Percentiles rank a stretch among this genome's conserved stretches.
These are phyloP conservation scores for Silurus asotus DNA, from an alignment of 2,113 vertebrate species.

Conservation along the genomic window DNA sequence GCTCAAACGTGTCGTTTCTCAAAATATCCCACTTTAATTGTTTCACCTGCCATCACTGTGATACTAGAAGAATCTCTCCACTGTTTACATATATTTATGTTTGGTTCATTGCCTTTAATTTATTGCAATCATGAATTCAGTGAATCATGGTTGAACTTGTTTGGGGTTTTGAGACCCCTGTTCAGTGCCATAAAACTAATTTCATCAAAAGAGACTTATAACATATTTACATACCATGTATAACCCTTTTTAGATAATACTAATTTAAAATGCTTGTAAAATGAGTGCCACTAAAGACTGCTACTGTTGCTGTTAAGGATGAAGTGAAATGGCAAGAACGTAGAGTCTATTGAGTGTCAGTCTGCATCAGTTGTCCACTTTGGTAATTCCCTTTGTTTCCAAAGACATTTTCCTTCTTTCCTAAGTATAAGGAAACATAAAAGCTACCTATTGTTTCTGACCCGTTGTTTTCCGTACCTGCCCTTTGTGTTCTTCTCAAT, in stretches of 20 bases:
- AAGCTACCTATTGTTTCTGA: background rate
- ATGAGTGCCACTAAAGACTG: constrained; percentile 26
- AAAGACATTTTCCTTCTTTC: background rate
- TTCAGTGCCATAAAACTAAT: constrained; percentile 38
- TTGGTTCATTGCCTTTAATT: constrained; percentile 29
- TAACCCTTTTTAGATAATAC: constrained; percentile 1
- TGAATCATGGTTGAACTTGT: constrained; percentile 18
- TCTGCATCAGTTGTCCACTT: background rate
- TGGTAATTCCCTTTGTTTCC: background rate
- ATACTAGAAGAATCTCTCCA: constrained; percentile 28
- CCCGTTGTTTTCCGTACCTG: background rate
- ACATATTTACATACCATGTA: constrained; percentile 16
- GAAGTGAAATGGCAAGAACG: constrained; percentile 6
- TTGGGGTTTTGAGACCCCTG: constrained; percentile 17
- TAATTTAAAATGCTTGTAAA: constrained; percentile 15
- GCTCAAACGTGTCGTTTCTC: constrained; percentile 27
- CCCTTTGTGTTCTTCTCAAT: background rate
- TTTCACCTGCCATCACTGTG: constrained; percentile 42
- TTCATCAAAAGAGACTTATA: constrained; percentile 32
- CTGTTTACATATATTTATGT: constrained; percentile 26
- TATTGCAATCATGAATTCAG: constrained; percentile 29
- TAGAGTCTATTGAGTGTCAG: background rate
- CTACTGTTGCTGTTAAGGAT: background rate
- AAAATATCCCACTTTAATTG: constrained; percentile 10
- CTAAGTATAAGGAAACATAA: background rate